A percentile compares a stretch with the other conserved stretches of the same genome.
Conservation (phyloP, 23 tunicate genomes). For the Pegea sp. region DNA sequence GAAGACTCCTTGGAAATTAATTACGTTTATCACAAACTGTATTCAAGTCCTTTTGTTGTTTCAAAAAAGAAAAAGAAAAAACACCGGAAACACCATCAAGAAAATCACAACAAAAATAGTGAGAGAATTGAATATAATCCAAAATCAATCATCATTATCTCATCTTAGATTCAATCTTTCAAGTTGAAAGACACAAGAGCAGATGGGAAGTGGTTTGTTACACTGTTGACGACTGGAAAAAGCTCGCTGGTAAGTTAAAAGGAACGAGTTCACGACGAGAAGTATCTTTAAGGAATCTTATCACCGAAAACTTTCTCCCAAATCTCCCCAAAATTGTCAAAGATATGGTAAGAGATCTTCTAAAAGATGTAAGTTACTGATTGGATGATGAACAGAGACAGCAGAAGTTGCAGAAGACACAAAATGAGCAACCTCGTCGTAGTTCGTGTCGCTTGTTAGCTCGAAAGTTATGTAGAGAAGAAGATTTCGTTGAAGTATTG, state of each 20-base stretch:
- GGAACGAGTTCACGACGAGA: slow-evolving; percentile 32
- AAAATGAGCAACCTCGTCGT: slow-evolving; percentile 45
- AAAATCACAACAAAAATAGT: no score
- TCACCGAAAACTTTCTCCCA: slow-evolving; percentile 79
- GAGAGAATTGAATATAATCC: no score
- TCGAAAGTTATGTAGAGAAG: slow-evolving; percentile 50
- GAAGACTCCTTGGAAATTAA: no score
- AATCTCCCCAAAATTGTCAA: slow-evolving; percentile 79
- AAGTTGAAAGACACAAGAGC: slow-evolving; percentile 3
- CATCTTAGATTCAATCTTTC: neutral
- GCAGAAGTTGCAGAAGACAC: slow-evolving; percentile 33
- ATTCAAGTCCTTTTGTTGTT: no score
- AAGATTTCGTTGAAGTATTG: slow-evolving; percentile 28
- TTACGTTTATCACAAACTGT: no score
- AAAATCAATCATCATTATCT: no score
- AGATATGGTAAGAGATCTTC: slow-evolving; percentile 37
- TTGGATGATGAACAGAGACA: slow-evolving; percentile 31
- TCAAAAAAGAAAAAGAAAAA: no score
- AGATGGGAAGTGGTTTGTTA: slow-evolving; percentile 83
- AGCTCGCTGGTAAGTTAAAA: slow-evolving; percentile 27
- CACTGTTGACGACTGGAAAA: slow-evolving; percentile 67
- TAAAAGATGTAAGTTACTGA: neutral
- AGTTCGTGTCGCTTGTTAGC: slow-evolving; percentile 65
- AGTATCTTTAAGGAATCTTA: slow-evolving; percentile 43
- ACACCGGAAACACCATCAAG: no score